Evolutionary conservation across 2,797 vertebrate genomes (phyloP), one percentile per base, ranked within the genome.

Genomic region (Poeciliopsis presidionis): DNA sequence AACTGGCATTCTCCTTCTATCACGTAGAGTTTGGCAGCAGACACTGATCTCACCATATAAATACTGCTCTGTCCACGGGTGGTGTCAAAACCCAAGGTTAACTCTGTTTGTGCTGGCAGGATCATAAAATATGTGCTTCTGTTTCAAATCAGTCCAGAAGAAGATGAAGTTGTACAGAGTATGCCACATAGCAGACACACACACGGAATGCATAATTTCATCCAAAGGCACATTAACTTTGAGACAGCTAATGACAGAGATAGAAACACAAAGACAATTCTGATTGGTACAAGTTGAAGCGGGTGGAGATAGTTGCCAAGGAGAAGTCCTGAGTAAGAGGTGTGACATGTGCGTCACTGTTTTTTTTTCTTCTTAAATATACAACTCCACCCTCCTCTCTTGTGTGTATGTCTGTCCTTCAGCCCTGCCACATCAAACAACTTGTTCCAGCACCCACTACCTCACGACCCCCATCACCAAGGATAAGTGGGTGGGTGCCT

Each of bases 191-290:
- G 45, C 8, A 73, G 51, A 67, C 45, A 13, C 81, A 85, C 81
- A 74, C 72, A 81, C 74, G 76, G 85, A 91, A 93, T 82, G 74
- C 53, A 41, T 85, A 47, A 89, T 85, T 84, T 86, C 46, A 85
- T 80, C 88, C 84, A 89, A 90, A 93, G 81, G 70, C 90, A 86
- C 88, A 87, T 92, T 93, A 85, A 92, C 90, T 93, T 93, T 94
- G 87, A 89, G 80, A 69, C 72, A 51, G 86, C 80, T 80, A 86
- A 90, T 92, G 81, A 87, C 85, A 86, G 82, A 81, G 75, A 82
- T 75, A 79, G 75, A 86, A 79, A 87, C 49, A 73, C 70, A 74
- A 73, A 81, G 82, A 81, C 81, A 12, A 53, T 79, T 91, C 85
- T 85, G 84, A 87, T 85, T 82, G 81, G 82, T 77, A 74, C 69